These are phyloP conservation scores for Microcebus murinus DNA, from an alignment of 2,113 vertebrate species.

Conservation along the genomic window DNA sequence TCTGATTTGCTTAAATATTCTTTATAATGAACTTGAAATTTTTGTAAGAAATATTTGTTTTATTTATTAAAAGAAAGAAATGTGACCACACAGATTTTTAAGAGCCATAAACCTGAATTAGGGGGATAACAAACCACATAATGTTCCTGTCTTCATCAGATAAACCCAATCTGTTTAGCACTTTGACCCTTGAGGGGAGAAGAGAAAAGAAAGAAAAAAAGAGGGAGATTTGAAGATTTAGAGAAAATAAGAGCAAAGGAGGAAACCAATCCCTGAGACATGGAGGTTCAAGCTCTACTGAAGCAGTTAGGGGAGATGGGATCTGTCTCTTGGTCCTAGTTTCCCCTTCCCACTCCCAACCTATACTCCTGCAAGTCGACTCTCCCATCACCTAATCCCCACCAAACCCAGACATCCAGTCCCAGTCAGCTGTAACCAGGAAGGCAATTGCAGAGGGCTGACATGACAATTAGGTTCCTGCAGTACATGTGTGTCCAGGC, in stretches of 20 bases:
- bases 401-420: neutral
- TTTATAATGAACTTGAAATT: neutral
- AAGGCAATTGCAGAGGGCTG: neutral
- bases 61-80: neutral
- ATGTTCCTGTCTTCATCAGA: neutral
- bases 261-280: neutral
- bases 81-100: neutral
- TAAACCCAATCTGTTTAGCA: neutral
- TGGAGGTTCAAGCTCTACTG: no score
- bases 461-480: neutral
- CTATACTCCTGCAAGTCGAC: neutral
- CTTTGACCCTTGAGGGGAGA: neutral
- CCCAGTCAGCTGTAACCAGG: neutral
- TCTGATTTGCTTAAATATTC: neutral
- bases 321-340: neutral
- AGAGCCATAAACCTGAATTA: neutral
- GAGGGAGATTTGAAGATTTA: neutral
- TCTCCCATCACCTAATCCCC: neutral
- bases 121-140: neutral
- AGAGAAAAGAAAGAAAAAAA: neutral
- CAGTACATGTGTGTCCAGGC: neutral
- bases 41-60: neutral
- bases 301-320: accelerated
- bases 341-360: neutral
- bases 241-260: neutral